Percentiles rank a stretch among this genome's conserved stretches.
Evolutionary conservation across 2,888 invertebrate species (phyloP).

Genomic region (Choreutis nemorana): DNA sequence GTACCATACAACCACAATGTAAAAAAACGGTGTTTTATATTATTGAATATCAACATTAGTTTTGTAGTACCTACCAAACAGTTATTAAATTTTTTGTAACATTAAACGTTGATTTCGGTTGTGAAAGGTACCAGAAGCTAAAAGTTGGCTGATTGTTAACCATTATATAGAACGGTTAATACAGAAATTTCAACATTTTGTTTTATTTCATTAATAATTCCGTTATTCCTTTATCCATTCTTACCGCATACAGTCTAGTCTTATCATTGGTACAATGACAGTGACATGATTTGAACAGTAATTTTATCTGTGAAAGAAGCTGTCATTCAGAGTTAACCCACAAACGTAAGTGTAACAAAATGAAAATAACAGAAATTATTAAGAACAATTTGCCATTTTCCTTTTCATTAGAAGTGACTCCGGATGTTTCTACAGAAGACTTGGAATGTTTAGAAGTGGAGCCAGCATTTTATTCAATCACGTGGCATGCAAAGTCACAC

Average conservation of each 20-base stretch:
- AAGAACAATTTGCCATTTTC: slow-evolving; percentile 19
- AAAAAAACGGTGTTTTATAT: no score
- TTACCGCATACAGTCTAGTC: neutral
- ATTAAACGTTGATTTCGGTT: slow-evolving; percentile 31
- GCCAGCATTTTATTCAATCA: slow-evolving; percentile 44
- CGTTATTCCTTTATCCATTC: neutral
- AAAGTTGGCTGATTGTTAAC: slow-evolving; percentile 41
- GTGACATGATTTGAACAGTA: no score
- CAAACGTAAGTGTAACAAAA: slow-evolving; percentile 7
- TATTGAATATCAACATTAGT: slow-evolving; percentile 12
- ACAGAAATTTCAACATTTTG: slow-evolving; percentile 16
- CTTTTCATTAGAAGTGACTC: slow-evolving; percentile 49
- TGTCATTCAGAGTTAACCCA: neutral
- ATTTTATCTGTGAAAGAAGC: neutral
- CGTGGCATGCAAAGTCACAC: slow-evolving; percentile 47
- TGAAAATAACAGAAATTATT: slow-evolving; percentile 31
- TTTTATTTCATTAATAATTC: neutral
- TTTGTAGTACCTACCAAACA: no score
- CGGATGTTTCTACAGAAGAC: slow-evolving; percentile 26
- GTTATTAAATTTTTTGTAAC: slow-evolving; percentile 13
- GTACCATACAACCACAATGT: no score
- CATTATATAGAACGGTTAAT: slow-evolving; percentile 32
- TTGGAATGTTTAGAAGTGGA: slow-evolving; percentile 23
- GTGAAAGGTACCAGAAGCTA: slow-evolving; percentile 43
- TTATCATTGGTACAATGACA: slow-evolving; percentile 1